These are phyloP conservation scores for Pseudomyrmex gracilis DNA, from an alignment of 1,140 invertebrate species.

Conservation along the genomic window DNA sequence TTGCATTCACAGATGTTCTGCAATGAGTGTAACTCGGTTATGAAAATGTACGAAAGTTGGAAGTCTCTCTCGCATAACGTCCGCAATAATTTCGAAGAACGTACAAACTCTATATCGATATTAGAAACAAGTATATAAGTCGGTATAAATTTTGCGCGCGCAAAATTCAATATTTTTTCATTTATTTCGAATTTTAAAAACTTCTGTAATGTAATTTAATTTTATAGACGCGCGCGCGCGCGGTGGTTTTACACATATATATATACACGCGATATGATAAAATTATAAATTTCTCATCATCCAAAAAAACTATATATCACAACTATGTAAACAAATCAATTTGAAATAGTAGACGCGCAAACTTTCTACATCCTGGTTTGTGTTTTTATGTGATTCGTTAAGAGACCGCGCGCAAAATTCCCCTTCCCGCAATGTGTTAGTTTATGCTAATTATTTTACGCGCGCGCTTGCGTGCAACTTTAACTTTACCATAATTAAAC, in stretches of 20 bases:
- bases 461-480: not conserved
- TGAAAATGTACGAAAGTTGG: constrained; percentile 15
- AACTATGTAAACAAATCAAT: too few species aligned
- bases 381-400: constrained; percentile 9
- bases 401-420: constrained; percentile 10
- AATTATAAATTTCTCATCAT: too few species aligned
- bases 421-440: not conserved
- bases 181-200: not conserved
- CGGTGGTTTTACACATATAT: too few species aligned
- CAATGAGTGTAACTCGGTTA: constrained; percentile 18
- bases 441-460: constrained; percentile 49
- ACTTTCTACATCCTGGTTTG: too few species aligned
- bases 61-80: not conserved
- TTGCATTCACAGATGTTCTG: not conserved
- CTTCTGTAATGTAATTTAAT: too few species aligned
- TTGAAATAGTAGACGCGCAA: too few species aligned
- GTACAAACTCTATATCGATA: not conserved
- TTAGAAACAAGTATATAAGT: not conserved
- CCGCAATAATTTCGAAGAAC: not conserved
- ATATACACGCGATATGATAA: too few species aligned
- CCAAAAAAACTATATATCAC: too few species aligned
- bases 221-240: too few species aligned
- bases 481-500: constrained; percentile 16
- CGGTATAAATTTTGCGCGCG: not conserved
- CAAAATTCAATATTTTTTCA: not conserved